A percentile compares a stretch with the other conserved stretches of the same genome.
Evolutionary conservation across 2,113 vertebrate species (phyloP).

Genomic region (Pseudorectes ferrugineus): DNA sequence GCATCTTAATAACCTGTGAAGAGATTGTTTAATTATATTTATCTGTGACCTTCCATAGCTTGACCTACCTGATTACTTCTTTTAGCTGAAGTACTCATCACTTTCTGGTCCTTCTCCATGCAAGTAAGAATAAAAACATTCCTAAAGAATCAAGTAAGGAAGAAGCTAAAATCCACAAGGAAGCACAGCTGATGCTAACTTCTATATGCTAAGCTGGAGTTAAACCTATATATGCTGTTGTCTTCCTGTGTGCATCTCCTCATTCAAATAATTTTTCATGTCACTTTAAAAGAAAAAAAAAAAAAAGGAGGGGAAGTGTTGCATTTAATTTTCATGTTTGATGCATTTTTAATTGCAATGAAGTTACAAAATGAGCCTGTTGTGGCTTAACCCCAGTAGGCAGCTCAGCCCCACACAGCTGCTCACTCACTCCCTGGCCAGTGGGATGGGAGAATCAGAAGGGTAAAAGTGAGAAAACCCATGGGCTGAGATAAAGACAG

Average conservation of each 20-base stretch:
- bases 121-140: not conserved
- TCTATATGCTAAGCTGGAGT: not conserved
- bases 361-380: not conserved
- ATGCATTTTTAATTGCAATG: not conserved
- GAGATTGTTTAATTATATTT: not conserved
- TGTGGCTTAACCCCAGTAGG: not conserved
- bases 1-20: not conserved
- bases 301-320: not conserved
- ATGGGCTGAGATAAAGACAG: not conserved
- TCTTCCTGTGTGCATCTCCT: not conserved
- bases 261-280: not conserved
- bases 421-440: fast-evolving
- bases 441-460: not conserved
- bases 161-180: not conserved
- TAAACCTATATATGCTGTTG: not conserved
- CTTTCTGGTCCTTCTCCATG: not conserved
- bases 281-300: not conserved
- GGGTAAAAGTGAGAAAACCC: not conserved
- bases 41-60: not conserved
- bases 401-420: not conserved
- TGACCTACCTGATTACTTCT: not conserved
- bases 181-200: not conserved
- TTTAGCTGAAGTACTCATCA: not conserved
- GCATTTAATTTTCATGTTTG: not conserved
- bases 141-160: not conserved